Evolutionary conservation across 64 coral and sea anemone genomes (phyloP).

Genomic region (Acropora tenuis): DNA sequence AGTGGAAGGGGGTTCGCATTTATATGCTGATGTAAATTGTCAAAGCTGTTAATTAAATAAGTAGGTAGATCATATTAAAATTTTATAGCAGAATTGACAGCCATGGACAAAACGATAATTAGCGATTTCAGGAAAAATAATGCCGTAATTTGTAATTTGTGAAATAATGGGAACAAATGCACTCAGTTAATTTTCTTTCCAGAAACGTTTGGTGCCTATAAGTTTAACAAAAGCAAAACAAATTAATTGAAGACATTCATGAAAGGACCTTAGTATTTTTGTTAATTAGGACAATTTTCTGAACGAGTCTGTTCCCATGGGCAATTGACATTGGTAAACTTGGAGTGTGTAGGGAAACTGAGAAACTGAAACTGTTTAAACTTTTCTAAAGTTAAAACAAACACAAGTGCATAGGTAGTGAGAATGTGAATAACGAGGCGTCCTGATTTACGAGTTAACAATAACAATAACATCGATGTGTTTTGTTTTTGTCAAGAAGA

Average conservation of each 20-base stretch:
- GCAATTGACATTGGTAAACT: background rate
- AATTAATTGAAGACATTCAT: background rate
- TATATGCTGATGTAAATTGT: background rate
- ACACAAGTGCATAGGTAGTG: no score
- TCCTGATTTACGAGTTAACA: no score
- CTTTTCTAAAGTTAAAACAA: no score
- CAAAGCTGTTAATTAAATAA: background rate
- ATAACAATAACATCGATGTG: no score
- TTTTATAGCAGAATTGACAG: background rate
- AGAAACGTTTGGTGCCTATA: background rate
- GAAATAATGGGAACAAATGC: background rate
- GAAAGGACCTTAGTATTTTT: background rate
- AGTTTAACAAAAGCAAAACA: background rate
- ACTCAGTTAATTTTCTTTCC: background rate
- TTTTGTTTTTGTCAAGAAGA: no score
- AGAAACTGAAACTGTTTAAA: no score
- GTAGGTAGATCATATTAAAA: constrained; percentile 7
- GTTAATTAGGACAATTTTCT: background rate
- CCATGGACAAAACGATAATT: background rate
- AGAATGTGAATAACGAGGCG: no score
- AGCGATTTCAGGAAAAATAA: background rate
- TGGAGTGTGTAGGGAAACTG: background rate
- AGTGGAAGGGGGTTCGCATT: background rate
- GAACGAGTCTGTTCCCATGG: background rate
- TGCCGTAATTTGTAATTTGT: background rate